Conservation (phyloP, 92 coral and sea anemone species). For the Palythoa grandiflora region DNA sequence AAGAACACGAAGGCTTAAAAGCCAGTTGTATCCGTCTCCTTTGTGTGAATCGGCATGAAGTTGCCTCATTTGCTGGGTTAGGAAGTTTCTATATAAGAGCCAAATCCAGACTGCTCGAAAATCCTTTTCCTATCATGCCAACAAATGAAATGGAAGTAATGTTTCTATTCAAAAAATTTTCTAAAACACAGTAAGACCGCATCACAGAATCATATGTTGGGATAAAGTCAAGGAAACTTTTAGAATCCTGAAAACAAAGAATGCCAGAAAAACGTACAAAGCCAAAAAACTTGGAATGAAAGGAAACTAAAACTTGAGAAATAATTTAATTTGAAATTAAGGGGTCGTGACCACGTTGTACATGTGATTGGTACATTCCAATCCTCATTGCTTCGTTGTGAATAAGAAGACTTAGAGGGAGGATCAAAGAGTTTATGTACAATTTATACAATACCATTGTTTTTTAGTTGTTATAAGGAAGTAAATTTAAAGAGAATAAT, state of each 20-base stretch:
- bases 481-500: no score
- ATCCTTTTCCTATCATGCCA: not conserved
- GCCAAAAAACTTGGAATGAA: not conserved
- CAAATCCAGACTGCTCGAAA: not conserved
- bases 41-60: not conserved
- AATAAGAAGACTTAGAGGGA: no score
- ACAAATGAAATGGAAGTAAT: constrained; percentile 7
- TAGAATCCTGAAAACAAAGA: not conserved
- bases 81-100: not conserved
- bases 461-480: no score
- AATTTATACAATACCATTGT: no score
- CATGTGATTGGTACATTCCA: no score
- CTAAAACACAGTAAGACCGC: not conserved
- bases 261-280: not conserved
- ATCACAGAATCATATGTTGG: not conserved
- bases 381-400: no score
- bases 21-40: not conserved
- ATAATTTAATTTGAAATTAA: not conserved
- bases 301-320: not conserved
- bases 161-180: not conserved
- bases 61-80: not conserved
- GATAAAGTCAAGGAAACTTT: not conserved
- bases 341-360: not conserved
- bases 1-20: not conserved
- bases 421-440: no score